Conservation (phyloP, 2,888 invertebrate genomes). For the Didymodactylos carnosus region DNA sequence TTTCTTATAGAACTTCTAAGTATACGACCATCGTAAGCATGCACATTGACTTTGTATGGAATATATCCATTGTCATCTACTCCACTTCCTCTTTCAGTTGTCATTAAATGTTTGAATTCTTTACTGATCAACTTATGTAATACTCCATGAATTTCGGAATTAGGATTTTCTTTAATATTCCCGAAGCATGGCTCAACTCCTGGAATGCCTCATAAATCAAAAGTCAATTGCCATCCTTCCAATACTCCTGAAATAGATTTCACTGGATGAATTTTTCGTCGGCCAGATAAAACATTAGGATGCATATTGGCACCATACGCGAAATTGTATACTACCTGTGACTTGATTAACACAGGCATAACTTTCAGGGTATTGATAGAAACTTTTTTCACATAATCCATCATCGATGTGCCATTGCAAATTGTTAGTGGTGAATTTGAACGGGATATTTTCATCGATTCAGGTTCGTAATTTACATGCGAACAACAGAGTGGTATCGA, state of each 20-base stretch:
- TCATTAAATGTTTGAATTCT: neutral
- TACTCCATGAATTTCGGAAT: neutral
- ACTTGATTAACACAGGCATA: neutral
- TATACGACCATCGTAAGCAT: neutral
- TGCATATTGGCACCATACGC: neutral
- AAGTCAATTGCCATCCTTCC: neutral
- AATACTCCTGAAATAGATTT: neutral
- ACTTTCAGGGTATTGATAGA: neutral
- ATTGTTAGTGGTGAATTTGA: neutral
- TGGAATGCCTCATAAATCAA: neutral
- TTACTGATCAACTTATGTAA: neutral
- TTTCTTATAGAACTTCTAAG: no score
- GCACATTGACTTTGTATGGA: neutral
- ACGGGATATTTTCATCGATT: neutral
- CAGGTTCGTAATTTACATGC: neutral
- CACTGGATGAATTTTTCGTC: neutral
- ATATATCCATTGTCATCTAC: neutral
- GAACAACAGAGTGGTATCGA: neutral
- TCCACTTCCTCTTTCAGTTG: neutral
- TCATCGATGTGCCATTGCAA: neutral
- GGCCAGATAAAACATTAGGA: neutral
- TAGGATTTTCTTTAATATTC: neutral
- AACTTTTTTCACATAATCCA: neutral
- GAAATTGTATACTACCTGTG: neutral
- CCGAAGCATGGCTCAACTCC: neutral